These are phyloP conservation scores for Caranx melampygus DNA, from an alignment of 2,113 vertebrate genomes.

Conservation along the genomic window DNA sequence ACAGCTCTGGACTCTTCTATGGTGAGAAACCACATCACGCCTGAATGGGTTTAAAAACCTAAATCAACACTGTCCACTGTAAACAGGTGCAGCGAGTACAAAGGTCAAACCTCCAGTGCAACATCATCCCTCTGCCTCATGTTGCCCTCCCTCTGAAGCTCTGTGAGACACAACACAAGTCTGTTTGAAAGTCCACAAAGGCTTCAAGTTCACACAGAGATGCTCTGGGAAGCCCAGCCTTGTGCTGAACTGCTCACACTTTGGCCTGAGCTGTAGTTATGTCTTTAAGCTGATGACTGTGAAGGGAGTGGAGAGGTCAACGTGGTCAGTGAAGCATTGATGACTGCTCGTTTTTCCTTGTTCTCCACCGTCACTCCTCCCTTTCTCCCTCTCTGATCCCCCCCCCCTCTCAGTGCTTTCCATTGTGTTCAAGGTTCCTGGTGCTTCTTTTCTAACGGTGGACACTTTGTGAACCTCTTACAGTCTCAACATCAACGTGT, in stretches of 20 bases:
- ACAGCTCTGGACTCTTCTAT: neutral
- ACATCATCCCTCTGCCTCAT: slow-evolving; percentile 11
- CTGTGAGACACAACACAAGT: slow-evolving; percentile 1
- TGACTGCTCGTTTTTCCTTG: neutral
- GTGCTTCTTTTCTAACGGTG: neutral
- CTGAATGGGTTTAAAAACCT: slow-evolving; percentile 27
- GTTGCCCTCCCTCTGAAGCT: neutral
- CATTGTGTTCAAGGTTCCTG: slow-evolving; percentile 10
- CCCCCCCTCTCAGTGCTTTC: neutral
- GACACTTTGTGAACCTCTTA: neutral
- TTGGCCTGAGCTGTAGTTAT: neutral
- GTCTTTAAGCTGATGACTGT: neutral
- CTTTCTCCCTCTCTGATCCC: neutral
- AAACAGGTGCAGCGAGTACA: slow-evolving; percentile 39
- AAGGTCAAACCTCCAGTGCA: slow-evolving; percentile 31
- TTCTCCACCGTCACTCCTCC: neutral
- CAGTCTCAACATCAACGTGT: slow-evolving; percentile 36
- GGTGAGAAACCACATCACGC: neutral
- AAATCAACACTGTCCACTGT: slow-evolving; percentile 55
- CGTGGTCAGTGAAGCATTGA: slow-evolving; percentile 15
- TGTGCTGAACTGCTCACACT: neutral
- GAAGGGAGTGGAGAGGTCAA: slow-evolving; percentile 39
- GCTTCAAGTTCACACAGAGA: neutral
- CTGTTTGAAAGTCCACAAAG: neutral
- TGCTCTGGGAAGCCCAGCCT: neutral